Base-by-base conservation (phyloP, 2,113 vertebrate species). In the Oxygymnocypris stewartii region DNA sequence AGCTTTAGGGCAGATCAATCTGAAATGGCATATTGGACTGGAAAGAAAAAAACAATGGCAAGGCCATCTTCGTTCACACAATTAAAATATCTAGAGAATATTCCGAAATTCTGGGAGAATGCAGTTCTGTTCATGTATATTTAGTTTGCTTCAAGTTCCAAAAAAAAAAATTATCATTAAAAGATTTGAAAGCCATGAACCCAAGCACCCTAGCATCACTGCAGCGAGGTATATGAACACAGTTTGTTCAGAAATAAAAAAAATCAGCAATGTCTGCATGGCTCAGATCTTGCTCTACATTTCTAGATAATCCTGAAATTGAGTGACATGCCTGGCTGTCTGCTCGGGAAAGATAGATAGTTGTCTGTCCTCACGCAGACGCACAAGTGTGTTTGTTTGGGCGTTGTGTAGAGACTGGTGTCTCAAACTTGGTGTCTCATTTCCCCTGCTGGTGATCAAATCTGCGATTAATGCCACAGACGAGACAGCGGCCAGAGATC, bases 341-440 rank as follows among this genome's bases (percentile, higher is more conserved):
- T 82, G 44, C 63, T 51, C 25, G 3, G 63, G 42, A 71, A 63
- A 71, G 28, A 71, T 18, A 69, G 80, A 82, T 31, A 51, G 65
- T 71, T 54, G 63, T 71, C 44, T 71, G 63, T 82, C 18, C 44
- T 69, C 44, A 51, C 35, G 10, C 44, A 35, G 81, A 69, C 28
- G 23, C 69, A 31, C 44, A 8, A 71, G 44, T 82, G 80, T 35
- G 61, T 82, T 69, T 82, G 81, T 82, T 82, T 82, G 79, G 79
- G 18, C 18, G 20, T 51, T 82, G 81, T 82, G 44, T 51, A 51
- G 81, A 54, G 61, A 67, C 40, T 23, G 51, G 35, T 35, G 78
- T 80, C 78, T 80, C 57, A 80, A 82, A 82, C 79, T 67, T 51
- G 80, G 63, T 51, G 44, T 82, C 80, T 82, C 79, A 82, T 82